These are phyloP conservation scores for Vulpes vulpes DNA, from an alignment of 2,113 vertebrate genomes.

Conservation along the genomic window DNA sequence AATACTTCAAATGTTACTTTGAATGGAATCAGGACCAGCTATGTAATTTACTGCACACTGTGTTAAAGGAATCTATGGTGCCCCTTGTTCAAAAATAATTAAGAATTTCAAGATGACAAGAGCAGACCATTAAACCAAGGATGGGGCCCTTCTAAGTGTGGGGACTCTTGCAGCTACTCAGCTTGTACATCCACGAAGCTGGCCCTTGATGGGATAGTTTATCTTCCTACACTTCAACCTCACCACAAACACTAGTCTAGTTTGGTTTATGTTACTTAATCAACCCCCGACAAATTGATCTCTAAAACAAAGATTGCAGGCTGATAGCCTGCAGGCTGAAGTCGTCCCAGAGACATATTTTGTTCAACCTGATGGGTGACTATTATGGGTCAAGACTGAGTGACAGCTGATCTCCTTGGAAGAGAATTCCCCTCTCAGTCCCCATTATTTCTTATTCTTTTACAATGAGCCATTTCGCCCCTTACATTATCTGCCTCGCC, in stretches of 20 bases:
- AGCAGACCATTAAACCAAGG: background rate
- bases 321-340: background rate
- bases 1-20: constrained; percentile 35
- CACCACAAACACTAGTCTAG: background rate
- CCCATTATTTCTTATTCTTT: background rate
- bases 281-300: constrained; percentile 35
- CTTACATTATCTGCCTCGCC: background rate
- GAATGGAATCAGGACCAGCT: background rate
- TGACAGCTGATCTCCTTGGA: background rate
- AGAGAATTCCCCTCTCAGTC: background rate
- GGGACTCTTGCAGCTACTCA: background rate
- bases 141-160: background rate
- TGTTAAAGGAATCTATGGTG: background rate
- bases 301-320: constrained; percentile 22
- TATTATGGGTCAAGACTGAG: background rate
- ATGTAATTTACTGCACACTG: background rate
- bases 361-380: background rate
- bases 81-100: background rate
- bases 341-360: background rate
- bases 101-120: background rate
- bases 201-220: background rate
- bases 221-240: background rate
- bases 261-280: constrained; percentile 59
- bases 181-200: background rate
- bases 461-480: background rate